Evolutionary conservation across 2,797 vertebrate species (phyloP).

Genomic region (Nyctibius grandis): DNA sequence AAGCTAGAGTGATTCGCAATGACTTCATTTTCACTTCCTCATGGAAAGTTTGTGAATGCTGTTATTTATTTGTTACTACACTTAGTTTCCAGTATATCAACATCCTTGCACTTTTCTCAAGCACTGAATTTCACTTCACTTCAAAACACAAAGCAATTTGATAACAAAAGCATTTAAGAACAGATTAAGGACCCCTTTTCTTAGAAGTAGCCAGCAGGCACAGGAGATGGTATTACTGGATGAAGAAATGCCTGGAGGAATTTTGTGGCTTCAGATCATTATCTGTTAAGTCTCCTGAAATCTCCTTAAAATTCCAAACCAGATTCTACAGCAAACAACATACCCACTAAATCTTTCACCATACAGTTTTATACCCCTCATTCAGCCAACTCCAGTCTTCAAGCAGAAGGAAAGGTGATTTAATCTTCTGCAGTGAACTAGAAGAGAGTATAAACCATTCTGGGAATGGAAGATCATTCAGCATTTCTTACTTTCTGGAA

Average conservation of each 20-base stretch:
- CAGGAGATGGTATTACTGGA: not conserved
- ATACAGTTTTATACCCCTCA: not conserved
- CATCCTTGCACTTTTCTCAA: not conserved
- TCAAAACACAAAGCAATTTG: not conserved
- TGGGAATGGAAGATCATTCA: not conserved
- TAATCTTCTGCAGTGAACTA: not conserved
- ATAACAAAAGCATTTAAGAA: not conserved
- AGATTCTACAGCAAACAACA: constrained; percentile 61
- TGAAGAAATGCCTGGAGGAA: not conserved
- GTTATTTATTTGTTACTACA: not conserved
- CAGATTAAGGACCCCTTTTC: not conserved
- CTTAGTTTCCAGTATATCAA: not conserved
- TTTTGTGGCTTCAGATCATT: constrained; percentile 30
- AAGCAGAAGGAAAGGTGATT: not conserved
- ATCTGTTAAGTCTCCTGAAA: constrained; percentile 14
- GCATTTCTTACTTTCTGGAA: not conserved
- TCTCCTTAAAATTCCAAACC: constrained; percentile 44
- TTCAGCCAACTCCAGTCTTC: not conserved
- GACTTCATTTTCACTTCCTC: not conserved
- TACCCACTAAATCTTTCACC: not conserved
- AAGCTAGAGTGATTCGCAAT: not conserved
- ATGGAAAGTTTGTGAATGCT: not conserved
- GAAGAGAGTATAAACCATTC: not conserved
- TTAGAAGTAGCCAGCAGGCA: not conserved
- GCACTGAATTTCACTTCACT: not conserved